Evolutionary conservation across 2,113 vertebrate species (phyloP), one percentile per base, ranked within the genome.

Genomic region (Argyrosomus japonicus): DNA sequence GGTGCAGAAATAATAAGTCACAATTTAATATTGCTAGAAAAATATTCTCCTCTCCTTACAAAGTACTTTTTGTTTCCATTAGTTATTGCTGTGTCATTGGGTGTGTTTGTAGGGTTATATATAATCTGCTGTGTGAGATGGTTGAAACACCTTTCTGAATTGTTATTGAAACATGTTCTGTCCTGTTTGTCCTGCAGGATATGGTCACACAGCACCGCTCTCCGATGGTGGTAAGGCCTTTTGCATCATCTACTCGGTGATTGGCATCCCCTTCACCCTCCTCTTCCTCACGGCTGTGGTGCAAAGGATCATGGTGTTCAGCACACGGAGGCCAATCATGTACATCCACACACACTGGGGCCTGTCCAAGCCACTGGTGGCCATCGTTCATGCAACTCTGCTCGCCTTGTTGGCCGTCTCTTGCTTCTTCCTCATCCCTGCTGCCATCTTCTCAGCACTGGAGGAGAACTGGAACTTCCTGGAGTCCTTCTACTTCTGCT

Each of bases 391-490:
- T 0, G 97, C 98, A 0, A 70, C 96, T 2, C 17, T 96, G 29
- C 96, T 99, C 1, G 97, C 96, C 0, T 80, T 94, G 4, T 0
- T 97, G 91, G 96, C 96, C 0, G 87, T 97, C 64, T 96, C 96
- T 0, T 97, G 94, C 90, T 99, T 99, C 93, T 98, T 99, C 90
- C 95, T 99, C 83, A 97, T 99, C 88, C 98, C 98, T 0, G 98
- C 98, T 0, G 96, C 96, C 27, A 95, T 97, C 86, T 99, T 99
- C 94, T 98, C 97, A 0, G 86, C 92, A 9, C 90, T 99, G 90
- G 98, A 99, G 90, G 96, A 97, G 10, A 95, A 99, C 93, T 99
- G 98, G 98, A 99, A 99, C 95, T 99, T 99, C 88, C 93, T 99
- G 79, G 98, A 99, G 73, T 98, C 97, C 5, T 98, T 99, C 90